phyloP scores from a whole-genome alignment of 2,888 invertebrate species.

The Diarsia mendica region DNA sequence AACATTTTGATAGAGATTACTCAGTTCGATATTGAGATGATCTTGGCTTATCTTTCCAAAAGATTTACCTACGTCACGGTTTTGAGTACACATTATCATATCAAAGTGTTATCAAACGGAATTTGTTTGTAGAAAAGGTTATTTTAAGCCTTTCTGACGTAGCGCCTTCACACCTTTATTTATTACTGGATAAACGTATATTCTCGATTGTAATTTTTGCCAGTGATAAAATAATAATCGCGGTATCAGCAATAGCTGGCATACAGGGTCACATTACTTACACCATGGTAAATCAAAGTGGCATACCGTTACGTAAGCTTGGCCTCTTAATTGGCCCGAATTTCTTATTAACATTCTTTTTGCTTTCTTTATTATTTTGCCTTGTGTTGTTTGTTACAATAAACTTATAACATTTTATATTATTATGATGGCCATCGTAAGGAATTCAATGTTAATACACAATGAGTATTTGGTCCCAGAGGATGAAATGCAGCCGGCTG shows the following conservation, averaged over 20 bases:
- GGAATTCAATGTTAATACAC: slow-evolving; percentile 48
- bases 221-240: slow-evolving; percentile 45
- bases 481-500: slow-evolving; percentile 68
- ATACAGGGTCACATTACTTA: slow-evolving; percentile 54
- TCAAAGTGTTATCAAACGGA: slow-evolving; percentile 74
- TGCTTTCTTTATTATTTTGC: slow-evolving; percentile 20
- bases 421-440: slow-evolving; percentile 26
- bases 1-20: slow-evolving; percentile 28
- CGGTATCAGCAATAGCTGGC: slow-evolving; percentile 42
- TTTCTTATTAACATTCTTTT: slow-evolving; percentile 48
- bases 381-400: slow-evolving; percentile 30
- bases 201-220: slow-evolving; percentile 54
- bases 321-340: slow-evolving; percentile 59
- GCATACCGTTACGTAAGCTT: slow-evolving; percentile 34
- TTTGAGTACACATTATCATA: slow-evolving; percentile 66
- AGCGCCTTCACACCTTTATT: slow-evolving; percentile 70
- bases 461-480: slow-evolving; percentile 69
- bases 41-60: slow-evolving; percentile 50
- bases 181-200: slow-evolving; percentile 69
- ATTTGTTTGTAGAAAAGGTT: slow-evolving; percentile 79
- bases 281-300: slow-evolving; percentile 37
- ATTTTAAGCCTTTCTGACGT: slow-evolving; percentile 74
- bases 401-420: slow-evolving; percentile 21
- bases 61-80: slow-evolving; percentile 44
- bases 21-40: slow-evolving; percentile 47